A percentile compares a stretch with the other conserved stretches of the same genome.
Conservation (phyloP, 2,888 invertebrate species). For the Adineta ricciae region DNA sequence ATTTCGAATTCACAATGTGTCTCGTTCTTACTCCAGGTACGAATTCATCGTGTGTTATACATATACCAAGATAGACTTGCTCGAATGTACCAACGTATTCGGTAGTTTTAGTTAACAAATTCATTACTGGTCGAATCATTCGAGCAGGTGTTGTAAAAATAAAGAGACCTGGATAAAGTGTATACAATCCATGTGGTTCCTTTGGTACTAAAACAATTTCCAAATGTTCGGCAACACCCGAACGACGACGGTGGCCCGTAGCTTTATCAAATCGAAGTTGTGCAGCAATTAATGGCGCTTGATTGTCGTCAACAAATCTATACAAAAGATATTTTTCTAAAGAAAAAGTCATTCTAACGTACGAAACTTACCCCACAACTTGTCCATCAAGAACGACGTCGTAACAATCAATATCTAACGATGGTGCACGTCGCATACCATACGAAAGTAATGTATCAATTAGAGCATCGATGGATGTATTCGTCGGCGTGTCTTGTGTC, state of each 20-base stretch:
- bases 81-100: slow-evolving; percentile 86
- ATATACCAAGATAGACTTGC: slow-evolving; percentile 79
- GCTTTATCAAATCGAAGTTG: slow-evolving; percentile 15
- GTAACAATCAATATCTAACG: slow-evolving; percentile 47
- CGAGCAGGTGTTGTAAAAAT: slow-evolving; percentile 76
- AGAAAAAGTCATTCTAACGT: neutral
- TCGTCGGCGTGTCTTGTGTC: slow-evolving; percentile 42
- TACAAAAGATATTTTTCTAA: neutral
- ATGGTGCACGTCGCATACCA: slow-evolving; percentile 48
- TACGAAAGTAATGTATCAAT: slow-evolving; percentile 55
- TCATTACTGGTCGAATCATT: slow-evolving; percentile 84
- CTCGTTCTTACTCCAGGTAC: slow-evolving; percentile 58
- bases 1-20: slow-evolving; percentile 31
- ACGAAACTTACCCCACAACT: slow-evolving; percentile 59
- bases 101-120: slow-evolving; percentile 63
- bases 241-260: neutral
- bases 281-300: neutral
- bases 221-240: slow-evolving; percentile 41
- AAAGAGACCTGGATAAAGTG: slow-evolving; percentile 82
- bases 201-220: slow-evolving; percentile 72
- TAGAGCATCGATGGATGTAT: slow-evolving; percentile 44
- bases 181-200: slow-evolving; percentile 50
- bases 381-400: slow-evolving; percentile 72
- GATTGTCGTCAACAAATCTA: neutral
- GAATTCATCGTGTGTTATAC: slow-evolving; percentile 66